Evolutionary conservation across 1,140 invertebrate species (phyloP).

Genomic region (Trypoxylus dichotomus): DNA sequence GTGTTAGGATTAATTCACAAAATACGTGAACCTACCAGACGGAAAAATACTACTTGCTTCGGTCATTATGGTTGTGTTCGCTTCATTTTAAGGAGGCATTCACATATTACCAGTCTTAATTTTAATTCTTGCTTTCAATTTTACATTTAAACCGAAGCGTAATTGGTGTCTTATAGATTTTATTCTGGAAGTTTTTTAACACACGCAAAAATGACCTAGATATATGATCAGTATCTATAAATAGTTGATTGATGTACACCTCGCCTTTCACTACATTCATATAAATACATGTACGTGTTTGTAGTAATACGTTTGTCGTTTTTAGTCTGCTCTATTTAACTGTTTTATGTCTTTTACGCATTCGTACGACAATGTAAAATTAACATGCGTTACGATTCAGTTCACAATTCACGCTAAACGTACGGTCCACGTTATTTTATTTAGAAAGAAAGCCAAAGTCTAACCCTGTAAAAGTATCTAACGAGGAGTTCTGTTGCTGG

Average conservation of each 20-base stretch:
- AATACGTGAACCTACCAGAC: slow-evolving; percentile 5
- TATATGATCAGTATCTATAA: slow-evolving; percentile 17
- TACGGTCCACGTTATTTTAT: slow-evolving; percentile 34
- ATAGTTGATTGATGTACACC: slow-evolving; percentile 22
- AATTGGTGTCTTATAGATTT: slow-evolving; percentile 4
- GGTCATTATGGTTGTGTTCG: background rate
- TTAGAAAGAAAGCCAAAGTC: slow-evolving; percentile 50
- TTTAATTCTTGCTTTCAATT: background rate
- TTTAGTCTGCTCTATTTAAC: background rate
- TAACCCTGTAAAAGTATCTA: slow-evolving; percentile 48
- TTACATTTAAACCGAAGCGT: background rate
- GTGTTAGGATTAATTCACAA: slow-evolving; percentile 14
- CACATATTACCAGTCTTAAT: background rate
- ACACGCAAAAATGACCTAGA: slow-evolving; percentile 23
- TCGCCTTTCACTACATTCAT: slow-evolving; percentile 14
- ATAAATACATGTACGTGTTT: background rate
- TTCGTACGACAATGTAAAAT: background rate
- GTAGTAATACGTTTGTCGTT: background rate
- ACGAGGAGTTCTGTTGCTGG: slow-evolving; percentile 10
- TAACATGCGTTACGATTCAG: background rate
- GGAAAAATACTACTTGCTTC: background rate
- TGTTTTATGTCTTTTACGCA: background rate
- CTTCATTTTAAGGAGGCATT: background rate
- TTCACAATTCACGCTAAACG: slow-evolving; percentile 14
- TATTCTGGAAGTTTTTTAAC: slow-evolving; percentile 19